Evolutionary conservation across 2,113 vertebrate genomes (phyloP).

Genomic region (Meriones unguiculatus): DNA sequence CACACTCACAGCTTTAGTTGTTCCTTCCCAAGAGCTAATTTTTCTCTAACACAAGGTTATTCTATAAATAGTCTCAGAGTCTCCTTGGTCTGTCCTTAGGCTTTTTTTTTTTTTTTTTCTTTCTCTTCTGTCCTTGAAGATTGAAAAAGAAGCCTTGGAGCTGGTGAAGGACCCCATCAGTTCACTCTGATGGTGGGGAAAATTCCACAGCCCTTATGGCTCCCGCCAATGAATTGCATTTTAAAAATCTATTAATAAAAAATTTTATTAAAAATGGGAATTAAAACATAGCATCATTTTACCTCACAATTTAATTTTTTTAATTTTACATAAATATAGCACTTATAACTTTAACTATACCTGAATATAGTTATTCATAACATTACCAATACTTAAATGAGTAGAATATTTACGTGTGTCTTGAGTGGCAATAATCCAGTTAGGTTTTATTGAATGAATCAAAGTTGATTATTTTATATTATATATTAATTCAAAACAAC

Average conservation of each 20-base stretch:
- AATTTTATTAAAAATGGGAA: slow-evolving; percentile 3
- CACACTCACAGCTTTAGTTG: not conserved
- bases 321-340: slow-evolving; percentile 2
- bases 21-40: slow-evolving; percentile 42
- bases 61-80: slow-evolving; percentile 72
- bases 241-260: not conserved
- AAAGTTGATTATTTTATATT: slow-evolving; percentile 19
- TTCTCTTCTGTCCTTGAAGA: slow-evolving; percentile 50
- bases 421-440: not conserved
- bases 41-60: slow-evolving; percentile 62
- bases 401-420: not conserved
- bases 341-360: not conserved
- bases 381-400: not conserved
- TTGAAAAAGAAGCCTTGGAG: slow-evolving; percentile 34
- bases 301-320: slow-evolving; percentile 35
- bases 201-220: not conserved
- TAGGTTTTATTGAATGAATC: slow-evolving; percentile 3
- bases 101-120: slow-evolving; percentile 20
- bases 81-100: slow-evolving; percentile 73
- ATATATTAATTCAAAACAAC: not conserved
- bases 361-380: not conserved
- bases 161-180: slow-evolving; percentile 19
- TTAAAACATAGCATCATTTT: not conserved
- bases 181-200: not conserved
- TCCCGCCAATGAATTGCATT: not conserved